Percentiles rank a stretch among this genome's conserved stretches.
These are phyloP conservation scores for Cotesia glomerata DNA, from an alignment of 1,140 invertebrate genomes.

Conservation along the genomic window DNA sequence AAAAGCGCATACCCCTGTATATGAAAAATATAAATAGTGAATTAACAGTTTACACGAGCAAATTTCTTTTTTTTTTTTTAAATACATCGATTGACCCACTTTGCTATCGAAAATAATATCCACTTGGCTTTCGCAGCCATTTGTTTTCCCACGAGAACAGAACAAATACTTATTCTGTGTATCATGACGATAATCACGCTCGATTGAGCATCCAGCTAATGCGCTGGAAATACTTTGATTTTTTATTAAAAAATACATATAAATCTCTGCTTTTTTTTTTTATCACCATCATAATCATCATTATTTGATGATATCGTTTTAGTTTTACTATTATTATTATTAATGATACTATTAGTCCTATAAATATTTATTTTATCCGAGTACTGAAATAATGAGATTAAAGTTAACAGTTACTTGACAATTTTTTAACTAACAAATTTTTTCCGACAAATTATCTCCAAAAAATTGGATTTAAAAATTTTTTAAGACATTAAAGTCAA, in stretches of 20 bases:
- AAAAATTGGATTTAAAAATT: no score
- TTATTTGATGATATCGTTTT: no score
- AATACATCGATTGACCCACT: slow-evolving; percentile 26
- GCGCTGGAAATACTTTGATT: neutral
- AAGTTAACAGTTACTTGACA: no score
- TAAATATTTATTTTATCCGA: neutral
- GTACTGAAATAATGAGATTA: no score
- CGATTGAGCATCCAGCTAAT: neutral
- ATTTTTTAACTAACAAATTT: no score
- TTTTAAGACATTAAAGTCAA: no score
- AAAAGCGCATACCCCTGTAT: no score
- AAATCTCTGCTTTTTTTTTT: neutral
- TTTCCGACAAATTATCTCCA: no score
- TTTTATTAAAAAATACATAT: neutral
- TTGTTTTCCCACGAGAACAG: neutral
- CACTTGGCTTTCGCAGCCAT: neutral
- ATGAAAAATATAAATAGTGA: no score
- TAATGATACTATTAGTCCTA: no score
- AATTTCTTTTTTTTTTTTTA: neutral
- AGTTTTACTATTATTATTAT: no score
- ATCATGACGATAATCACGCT: slow-evolving; percentile 3
- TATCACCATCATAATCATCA: neutral
- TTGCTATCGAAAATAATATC: slow-evolving; percentile 19
- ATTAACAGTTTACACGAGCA: no score
- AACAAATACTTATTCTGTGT: slow-evolving; percentile 5